Evolutionary conservation across 1,140 invertebrate species (phyloP).

Genomic region (Orius laevigatus): DNA sequence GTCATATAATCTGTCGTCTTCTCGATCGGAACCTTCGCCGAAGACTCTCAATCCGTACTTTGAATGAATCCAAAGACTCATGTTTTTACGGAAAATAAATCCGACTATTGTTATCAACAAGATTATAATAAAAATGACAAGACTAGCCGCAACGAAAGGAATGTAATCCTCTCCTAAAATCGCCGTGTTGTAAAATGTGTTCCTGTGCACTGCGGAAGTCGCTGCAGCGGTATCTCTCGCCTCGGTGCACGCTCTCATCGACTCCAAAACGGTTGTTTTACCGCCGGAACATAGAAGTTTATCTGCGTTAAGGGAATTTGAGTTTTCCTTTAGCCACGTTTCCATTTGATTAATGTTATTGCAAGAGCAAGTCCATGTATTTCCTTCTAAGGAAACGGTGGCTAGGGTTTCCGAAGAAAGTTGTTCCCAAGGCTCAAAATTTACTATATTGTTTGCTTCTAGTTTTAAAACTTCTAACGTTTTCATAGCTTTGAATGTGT

Average conservation of each 20-base stretch:
- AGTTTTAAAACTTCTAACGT: slow-evolving; percentile 31
- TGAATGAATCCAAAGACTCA: slow-evolving; percentile 54
- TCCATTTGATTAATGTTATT: slow-evolving; percentile 43
- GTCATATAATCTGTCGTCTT: slow-evolving; percentile 60
- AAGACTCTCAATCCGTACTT: slow-evolving; percentile 56
- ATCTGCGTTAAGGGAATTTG: slow-evolving; percentile 34
- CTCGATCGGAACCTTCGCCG: slow-evolving; percentile 35
- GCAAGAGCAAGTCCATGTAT: slow-evolving; percentile 59
- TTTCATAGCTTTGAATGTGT: slow-evolving; percentile 31
- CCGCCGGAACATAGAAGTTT: slow-evolving; percentile 38
- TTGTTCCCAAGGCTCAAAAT: slow-evolving; percentile 40
- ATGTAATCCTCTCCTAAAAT: slow-evolving; percentile 43
- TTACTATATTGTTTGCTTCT: slow-evolving; percentile 32
- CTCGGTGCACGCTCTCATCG: slow-evolving; percentile 41
- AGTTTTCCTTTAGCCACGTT: slow-evolving; percentile 43
- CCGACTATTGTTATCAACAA: slow-evolving; percentile 48
- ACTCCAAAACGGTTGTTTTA: slow-evolving; percentile 35
- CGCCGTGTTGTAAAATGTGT: slow-evolving; percentile 36
- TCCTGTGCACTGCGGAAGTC: slow-evolving; percentile 40
- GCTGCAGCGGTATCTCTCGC: slow-evolving; percentile 41
- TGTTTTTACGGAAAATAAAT: slow-evolving; percentile 58
- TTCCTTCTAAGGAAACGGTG: slow-evolving; percentile 45
- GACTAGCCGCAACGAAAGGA: slow-evolving; percentile 50
- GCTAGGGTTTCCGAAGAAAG: slow-evolving; percentile 34
- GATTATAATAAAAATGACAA: slow-evolving; percentile 53